Evolutionary conservation across 2,797 vertebrate genomes (phyloP).

Genomic region (Crocidura indochinensis): DNA sequence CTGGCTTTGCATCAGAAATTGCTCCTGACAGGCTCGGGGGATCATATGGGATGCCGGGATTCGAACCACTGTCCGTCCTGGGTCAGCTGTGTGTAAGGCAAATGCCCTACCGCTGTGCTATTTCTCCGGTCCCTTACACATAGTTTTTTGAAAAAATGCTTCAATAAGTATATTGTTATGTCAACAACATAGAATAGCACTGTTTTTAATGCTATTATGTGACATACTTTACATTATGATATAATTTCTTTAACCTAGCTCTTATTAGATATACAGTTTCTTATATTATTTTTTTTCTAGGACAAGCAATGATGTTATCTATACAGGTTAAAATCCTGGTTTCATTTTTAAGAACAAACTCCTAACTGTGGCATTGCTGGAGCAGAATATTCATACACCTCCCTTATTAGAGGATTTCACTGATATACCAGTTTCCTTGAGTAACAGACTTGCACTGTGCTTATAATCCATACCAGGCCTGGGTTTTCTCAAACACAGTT

Average conservation of each 20-base stretch:
- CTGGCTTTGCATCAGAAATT: too few relatives aligned
- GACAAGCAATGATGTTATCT: conserved; percentile 34
- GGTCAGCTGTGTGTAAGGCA: too few relatives aligned
- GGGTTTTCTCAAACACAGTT: conserved; percentile 53
- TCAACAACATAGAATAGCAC: neutral
- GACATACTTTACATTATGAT: neutral
- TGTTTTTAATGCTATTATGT: conserved; percentile 35
- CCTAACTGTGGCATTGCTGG: conserved; percentile 29
- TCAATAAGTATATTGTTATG: neutral
- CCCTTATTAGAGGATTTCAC: conserved; percentile 6
- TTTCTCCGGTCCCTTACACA: neutral
- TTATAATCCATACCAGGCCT: conserved; percentile 40
- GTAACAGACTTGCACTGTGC: neutral
- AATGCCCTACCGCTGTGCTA: too few relatives aligned
- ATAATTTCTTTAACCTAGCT: conserved; percentile 48
- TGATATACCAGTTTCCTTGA: conserved; percentile 40
- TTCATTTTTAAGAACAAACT: conserved; percentile 38
- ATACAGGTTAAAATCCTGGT: neutral
- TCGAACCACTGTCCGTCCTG: too few relatives aligned
- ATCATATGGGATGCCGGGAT: too few relatives aligned
- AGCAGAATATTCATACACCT: conserved; percentile 41
- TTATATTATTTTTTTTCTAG: conserved; percentile 51
- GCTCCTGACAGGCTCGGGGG: too few relatives aligned
- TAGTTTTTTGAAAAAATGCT: conserved; percentile 29
- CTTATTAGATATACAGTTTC: conserved; percentile 35